phyloP scores from a whole-genome alignment of 2,113 vertebrate species.

The Tachycineta bicolor region DNA sequence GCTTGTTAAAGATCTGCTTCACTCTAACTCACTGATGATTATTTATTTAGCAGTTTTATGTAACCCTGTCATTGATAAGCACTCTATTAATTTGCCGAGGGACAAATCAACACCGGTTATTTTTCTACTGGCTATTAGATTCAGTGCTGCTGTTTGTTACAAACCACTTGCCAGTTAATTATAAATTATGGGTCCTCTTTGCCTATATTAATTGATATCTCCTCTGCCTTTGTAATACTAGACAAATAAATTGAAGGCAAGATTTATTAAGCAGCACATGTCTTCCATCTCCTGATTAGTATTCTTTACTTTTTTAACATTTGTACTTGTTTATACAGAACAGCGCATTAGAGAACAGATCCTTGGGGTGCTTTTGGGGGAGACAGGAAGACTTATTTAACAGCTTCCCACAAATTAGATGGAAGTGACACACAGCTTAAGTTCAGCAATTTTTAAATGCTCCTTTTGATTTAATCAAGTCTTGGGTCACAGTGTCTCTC shows the following conservation, averaged over 20 bases:
- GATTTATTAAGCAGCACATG: conserved; percentile 87
- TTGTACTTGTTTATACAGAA: conserved; percentile 76
- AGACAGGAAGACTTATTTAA: conserved; percentile 59
- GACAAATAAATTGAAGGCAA: conserved; percentile 93
- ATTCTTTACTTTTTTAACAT: conserved; percentile 81
- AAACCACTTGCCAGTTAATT: conserved; percentile 97
- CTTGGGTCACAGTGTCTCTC: neutral
- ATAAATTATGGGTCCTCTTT: conserved; percentile 96
- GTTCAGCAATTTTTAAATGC: conserved; percentile 61
- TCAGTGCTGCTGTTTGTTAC: conserved; percentile 92
- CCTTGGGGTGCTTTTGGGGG: conserved; percentile 66
- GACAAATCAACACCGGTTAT: conserved; percentile 94
- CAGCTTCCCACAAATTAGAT: conserved; percentile 56
- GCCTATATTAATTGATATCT: conserved; percentile 96
- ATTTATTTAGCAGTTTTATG: conserved; percentile 99
- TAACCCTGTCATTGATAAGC: conserved; percentile 97
- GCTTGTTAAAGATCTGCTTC: conserved; percentile 96
- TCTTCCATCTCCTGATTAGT: conserved; percentile 78
- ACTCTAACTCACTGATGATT: conserved; percentile 96
- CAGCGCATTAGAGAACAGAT: conserved; percentile 68
- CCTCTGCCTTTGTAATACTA: conserved; percentile 85
- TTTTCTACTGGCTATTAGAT: conserved; percentile 92
- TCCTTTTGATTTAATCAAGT: conserved; percentile 57
- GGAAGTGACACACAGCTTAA: conserved; percentile 45
- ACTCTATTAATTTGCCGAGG: conserved; percentile 95